Evolutionary conservation across 2,113 vertebrate species (phyloP).

Genomic region (Coptodon bakossiorum): DNA sequence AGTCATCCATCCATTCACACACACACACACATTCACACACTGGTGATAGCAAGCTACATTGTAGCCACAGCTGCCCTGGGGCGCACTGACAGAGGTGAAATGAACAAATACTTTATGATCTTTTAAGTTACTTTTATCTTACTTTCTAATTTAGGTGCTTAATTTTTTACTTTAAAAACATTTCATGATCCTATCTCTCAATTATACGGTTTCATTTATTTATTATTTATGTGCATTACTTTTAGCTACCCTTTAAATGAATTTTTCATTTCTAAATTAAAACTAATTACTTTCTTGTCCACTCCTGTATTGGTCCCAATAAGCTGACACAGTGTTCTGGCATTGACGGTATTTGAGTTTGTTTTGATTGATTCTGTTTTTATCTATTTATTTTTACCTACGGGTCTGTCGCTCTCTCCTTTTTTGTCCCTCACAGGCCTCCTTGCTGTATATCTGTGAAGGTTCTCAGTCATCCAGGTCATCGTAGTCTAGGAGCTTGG

Average conservation of each 20-base stretch:
- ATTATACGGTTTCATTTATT: background rate
- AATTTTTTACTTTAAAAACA: background rate
- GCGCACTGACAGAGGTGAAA: background rate
- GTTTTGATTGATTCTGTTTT: background rate
- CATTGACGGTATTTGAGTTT: background rate
- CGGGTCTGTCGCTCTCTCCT: background rate
- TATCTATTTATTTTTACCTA: background rate
- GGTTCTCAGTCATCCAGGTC: no score
- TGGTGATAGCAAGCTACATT: background rate
- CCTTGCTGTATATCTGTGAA: background rate
- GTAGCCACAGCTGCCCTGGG: background rate
- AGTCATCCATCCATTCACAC: background rate
- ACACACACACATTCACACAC: background rate
- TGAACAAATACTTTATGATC: background rate
- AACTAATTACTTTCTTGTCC: background rate
- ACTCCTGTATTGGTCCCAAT: background rate
- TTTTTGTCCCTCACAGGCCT: background rate
- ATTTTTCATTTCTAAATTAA: background rate
- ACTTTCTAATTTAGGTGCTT: background rate
- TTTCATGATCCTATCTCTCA: background rate
- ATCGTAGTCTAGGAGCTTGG: no score
- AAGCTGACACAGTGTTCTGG: background rate
- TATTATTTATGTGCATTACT: background rate
- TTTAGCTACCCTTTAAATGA: background rate
- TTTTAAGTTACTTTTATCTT: background rate